Percentiles rank a stretch among this genome's conserved stretches.
Conservation (phyloP, 2,113 vertebrate genomes). For the Bujurquina vittata region DNA sequence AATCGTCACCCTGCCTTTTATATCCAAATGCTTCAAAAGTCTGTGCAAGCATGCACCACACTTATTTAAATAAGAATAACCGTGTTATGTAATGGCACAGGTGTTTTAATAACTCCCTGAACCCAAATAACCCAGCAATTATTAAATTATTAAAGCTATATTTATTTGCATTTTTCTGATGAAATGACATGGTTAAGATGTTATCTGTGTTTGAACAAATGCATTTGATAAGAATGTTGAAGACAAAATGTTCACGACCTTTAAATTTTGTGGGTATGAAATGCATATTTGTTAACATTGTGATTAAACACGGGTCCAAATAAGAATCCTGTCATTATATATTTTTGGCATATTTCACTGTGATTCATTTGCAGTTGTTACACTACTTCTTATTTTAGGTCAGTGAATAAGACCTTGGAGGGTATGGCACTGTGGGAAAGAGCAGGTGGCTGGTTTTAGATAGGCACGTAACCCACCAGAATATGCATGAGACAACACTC, state of each 20-base stretch:
- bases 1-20: background rate
- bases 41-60: background rate
- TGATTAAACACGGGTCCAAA: background rate
- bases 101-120: background rate
- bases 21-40: background rate
- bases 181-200: background rate
- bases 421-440: constrained; percentile 42
- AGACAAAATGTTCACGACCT: background rate
- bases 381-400: constrained; percentile 1
- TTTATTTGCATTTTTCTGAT: constrained; percentile 5
- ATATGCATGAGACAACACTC: background rate
- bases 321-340: background rate
- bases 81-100: background rate
- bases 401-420: constrained; percentile 31
- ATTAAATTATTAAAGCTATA: background rate
- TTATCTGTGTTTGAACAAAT: background rate
- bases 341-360: background rate
- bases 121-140: background rate
- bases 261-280: background rate
- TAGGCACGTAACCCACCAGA: constrained; percentile 5
- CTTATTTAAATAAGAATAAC: background rate
- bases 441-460: constrained; percentile 55
- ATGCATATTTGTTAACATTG: background rate
- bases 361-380: background rate
- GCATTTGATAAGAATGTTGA: background rate